These are phyloP conservation scores for Ochotona princeps DNA, from an alignment of 2,113 vertebrate genomes.

Conservation along the genomic window DNA sequence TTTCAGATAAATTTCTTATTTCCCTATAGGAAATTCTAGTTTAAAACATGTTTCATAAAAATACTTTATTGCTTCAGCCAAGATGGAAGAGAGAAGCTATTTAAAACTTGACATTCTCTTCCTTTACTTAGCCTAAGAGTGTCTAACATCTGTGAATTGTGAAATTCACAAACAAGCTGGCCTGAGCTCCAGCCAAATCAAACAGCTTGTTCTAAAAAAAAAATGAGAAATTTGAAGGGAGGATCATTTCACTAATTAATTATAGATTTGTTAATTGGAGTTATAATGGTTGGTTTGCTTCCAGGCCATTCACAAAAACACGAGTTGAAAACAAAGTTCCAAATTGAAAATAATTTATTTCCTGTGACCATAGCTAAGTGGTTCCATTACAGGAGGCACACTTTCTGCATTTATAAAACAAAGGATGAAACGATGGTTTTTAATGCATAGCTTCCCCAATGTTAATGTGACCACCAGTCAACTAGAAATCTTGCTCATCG, in stretches of 20 bases:
- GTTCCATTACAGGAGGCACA: neutral
- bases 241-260: conserved; percentile 80
- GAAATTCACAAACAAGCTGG: conserved; percentile 83
- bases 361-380: neutral
- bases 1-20: conserved; percentile 63
- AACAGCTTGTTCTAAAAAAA: conserved; percentile 78
- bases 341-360: conserved; percentile 8
- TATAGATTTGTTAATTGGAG: conserved; percentile 73
- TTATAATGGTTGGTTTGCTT: conserved; percentile 54
- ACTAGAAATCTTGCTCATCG: neutral
- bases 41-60: conserved; percentile 85
- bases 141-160: conserved; percentile 93
- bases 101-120: conserved; percentile 91
- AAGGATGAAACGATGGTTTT: neutral
- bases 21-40: conserved; percentile 81
- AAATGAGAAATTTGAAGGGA: conserved; percentile 75
- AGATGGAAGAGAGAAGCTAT: conserved; percentile 88
- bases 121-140: conserved; percentile 88
- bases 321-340: conserved; percentile 24
- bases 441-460: neutral
- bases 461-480: neutral
- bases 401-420: neutral
- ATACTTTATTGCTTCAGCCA: conserved; percentile 87
- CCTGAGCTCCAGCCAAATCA: conserved; percentile 85
- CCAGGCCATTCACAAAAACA: conserved; percentile 28